Base-by-base conservation (phyloP, 1,140 invertebrate species). In the Drosophila lacteicornis region DNA sequence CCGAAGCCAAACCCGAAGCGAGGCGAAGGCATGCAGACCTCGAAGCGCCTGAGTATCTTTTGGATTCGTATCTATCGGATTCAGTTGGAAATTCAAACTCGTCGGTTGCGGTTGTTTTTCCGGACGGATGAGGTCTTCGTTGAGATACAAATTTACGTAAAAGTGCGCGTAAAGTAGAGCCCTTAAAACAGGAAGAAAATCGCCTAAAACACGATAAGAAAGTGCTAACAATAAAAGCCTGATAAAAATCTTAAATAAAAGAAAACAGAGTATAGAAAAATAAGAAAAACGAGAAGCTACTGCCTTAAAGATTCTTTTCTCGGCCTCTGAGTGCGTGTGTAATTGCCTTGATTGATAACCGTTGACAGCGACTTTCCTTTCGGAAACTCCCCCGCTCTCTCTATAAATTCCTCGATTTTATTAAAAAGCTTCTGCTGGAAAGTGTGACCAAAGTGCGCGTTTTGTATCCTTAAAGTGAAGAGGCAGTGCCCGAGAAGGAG, bases 401-500 rank as follows among this genome's bases (percentile, higher is more conserved):
- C 40, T 51, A 75, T 49, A 59, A 70, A 67, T 65, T 59, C 51
- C 40, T 27, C n/a, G 46, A 43, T 65, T 62, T 46, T 58, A 65
- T 84, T 77, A 47, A 70, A 80, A 50, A 70, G 36, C 17, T 56
- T 19, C 57, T 25, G 15, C 22, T 12, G 42, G 30, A 49, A 81
- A 81, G 79, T 84, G 82, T 85, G 60, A 71, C 65, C 57, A 70
- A 79, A 79, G 82, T 85, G 81, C 38, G 42, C 53, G 53, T 56
- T 67, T 59, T 13, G 45, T 50, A 53, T 59, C 47, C 49, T 45
- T 69, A 53, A 67, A 73, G 65, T 75, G 77, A 57, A 62, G 27
- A 61, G 8, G 61, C 7, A 22, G 33, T 22, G n/a, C 2, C 12
- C 33, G 33, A 50, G 42, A 13, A 15, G 15, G 36, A 25, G 70